Evolutionary conservation across 2,888 invertebrate genomes (phyloP).

Genomic region (Argynnis bischoffii): DNA sequence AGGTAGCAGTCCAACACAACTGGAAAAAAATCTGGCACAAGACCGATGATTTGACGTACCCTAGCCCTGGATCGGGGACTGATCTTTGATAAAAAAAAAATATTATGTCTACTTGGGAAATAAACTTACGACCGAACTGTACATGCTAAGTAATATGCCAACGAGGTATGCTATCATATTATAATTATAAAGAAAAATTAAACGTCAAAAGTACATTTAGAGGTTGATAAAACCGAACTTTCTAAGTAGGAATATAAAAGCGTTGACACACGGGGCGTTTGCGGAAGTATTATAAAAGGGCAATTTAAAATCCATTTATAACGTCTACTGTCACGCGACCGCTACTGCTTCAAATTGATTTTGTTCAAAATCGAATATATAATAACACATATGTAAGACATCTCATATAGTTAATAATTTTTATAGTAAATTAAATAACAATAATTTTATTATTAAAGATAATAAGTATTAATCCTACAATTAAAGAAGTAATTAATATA

Average conservation of each 20-base stretch:
- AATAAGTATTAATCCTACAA: no score
- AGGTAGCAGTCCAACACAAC: no score
- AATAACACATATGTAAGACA: background rate
- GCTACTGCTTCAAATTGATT: conserved; percentile 38
- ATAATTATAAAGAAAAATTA: no score
- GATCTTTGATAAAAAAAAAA: no score
- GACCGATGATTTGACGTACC: no score
- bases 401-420: conserved; percentile 2
- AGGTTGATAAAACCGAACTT: conserved; percentile 20
- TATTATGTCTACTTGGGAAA: no score
- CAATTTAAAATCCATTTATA: conserved; percentile 74
- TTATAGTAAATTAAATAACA: background rate
- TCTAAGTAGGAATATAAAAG: conserved; percentile 30
- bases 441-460: conserved; percentile 2
- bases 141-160: no score
- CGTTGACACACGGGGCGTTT: conserved; percentile 39
- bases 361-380: conserved; percentile 25
- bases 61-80: no score
- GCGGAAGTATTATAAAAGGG: conserved; percentile 65
- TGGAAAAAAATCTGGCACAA: no score
- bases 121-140: no score
- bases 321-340: conserved; percentile 54
- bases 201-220: background rate
- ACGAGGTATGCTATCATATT: no score
- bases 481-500: no score